Conservation (phyloP, 2,113 vertebrate species). For the Parotia lawesii region DNA sequence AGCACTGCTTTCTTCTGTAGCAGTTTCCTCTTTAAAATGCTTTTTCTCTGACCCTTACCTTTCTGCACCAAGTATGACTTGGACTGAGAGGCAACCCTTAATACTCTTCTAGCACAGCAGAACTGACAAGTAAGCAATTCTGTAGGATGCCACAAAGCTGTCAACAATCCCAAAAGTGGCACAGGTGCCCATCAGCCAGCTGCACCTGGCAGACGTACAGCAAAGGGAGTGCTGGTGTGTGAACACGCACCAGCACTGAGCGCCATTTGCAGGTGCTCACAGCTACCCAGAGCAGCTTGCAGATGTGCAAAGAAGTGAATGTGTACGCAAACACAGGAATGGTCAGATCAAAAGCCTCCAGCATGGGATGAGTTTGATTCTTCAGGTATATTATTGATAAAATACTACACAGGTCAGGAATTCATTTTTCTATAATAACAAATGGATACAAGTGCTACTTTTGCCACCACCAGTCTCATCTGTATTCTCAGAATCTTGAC, state of each 20-base stretch:
- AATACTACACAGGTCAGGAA: neutral
- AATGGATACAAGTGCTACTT: neutral
- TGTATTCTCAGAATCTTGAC: neutral
- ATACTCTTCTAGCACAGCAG: neutral
- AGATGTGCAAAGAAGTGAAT: neutral
- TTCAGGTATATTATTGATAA: neutral
- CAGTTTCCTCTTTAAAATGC: neutral
- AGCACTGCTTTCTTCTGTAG: neutral
- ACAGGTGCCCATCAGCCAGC: neutral
- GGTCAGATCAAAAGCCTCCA: neutral
- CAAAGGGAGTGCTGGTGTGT: neutral
- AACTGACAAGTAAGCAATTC: neutral
- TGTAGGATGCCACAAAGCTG: neutral
- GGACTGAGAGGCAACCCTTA: neutral
- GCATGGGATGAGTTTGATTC: neutral
- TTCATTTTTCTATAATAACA: neutral
- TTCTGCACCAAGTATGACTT: neutral
- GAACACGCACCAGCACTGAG: neutral
- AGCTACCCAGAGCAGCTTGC: neutral
- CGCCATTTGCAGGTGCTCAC: neutral
- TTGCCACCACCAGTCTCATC: neutral
- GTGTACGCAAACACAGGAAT: neutral
- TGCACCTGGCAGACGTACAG: accelerated
- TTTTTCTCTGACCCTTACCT: neutral
- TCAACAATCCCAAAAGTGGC: neutral